Evolutionary conservation across 2,888 invertebrate species (phyloP).

Genomic region (Eupithecia insigniata): DNA sequence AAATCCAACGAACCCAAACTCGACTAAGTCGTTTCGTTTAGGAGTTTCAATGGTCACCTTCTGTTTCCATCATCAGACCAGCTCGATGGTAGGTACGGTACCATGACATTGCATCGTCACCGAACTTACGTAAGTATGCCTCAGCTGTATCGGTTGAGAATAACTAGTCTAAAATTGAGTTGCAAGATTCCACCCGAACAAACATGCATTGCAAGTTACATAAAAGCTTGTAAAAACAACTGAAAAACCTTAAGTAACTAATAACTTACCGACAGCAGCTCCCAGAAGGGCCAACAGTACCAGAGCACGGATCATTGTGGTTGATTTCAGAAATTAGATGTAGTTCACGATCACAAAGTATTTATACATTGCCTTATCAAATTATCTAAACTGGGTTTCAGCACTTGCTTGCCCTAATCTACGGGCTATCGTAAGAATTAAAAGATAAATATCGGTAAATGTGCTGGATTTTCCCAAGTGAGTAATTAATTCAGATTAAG

Average conservation of each 20-base stretch:
- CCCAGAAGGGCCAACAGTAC: conserved; percentile 44
- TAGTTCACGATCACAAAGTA: background rate
- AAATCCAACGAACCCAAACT: no score
- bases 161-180: no score
- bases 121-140: no score
- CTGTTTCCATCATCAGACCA: no score
- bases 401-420: background rate
- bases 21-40: no score
- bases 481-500: background rate
- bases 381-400: conserved; percentile 12
- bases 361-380: conserved; percentile 35
- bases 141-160: no score
- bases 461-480: background rate
- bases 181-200: no score
- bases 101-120: no score
- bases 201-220: no score
- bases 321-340: conserved; percentile 11
- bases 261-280: conserved; percentile 58
- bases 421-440: conserved; percentile 10
- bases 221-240: background rate
- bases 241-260: background rate
- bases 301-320: conserved; percentile 32
- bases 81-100: no score
- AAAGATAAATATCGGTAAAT: conserved; percentile 7
- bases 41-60: no score